Percentiles rank a stretch among this genome's conserved stretches.
These are phyloP conservation scores for Thomomys bottae DNA, from an alignment of 2,113 vertebrate species.

Conservation along the genomic window DNA sequence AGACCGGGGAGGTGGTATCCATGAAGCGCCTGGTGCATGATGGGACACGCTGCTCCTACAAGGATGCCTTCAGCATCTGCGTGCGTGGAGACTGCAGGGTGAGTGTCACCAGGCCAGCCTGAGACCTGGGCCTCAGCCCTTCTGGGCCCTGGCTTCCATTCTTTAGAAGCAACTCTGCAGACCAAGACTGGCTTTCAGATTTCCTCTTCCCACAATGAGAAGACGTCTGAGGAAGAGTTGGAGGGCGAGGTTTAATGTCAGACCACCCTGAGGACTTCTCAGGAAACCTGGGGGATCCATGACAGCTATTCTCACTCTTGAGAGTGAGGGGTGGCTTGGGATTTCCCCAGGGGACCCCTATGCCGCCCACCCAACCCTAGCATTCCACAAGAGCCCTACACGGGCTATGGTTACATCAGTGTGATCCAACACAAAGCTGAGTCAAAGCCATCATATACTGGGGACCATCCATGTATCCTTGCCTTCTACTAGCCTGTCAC, in stretches of 20 bases:
- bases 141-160: not conserved
- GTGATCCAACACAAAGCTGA: not conserved
- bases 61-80: constrained; percentile 95
- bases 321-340: no score
- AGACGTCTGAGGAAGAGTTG: no score
- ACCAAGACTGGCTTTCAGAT: not conserved
- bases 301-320: no score
- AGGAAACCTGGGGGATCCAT: no score
- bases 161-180: no score
- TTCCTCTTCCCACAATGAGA: no score
- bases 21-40: constrained; percentile 94
- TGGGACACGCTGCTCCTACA: constrained; percentile 97
- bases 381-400: no score
- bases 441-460: not conserved
- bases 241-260: no score
- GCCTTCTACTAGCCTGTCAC: not conserved
- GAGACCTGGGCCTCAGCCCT: rapidly evolving
- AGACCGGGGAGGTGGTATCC: constrained; percentile 91
- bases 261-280: no score
- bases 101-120: constrained; percentile 57
- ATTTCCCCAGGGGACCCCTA: no score
- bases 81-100: constrained; percentile 95
- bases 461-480: not conserved
- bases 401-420: no score
- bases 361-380: rapidly evolving